phyloP scores from a whole-genome alignment of 2,888 invertebrate genomes.

The Seira sanloemensis region DNA sequence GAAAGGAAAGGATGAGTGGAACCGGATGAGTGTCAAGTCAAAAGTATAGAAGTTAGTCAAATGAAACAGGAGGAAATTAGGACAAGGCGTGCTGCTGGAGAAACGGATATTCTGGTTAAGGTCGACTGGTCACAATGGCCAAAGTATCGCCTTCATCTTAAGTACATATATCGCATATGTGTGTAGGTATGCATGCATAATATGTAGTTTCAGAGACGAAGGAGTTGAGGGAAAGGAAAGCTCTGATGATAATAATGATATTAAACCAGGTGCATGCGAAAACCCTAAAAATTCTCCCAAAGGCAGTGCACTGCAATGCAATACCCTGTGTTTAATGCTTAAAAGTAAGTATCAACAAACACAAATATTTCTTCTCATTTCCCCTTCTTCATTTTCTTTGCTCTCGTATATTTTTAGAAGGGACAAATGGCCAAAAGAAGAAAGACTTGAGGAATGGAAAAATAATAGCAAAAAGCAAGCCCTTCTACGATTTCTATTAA shows the following conservation, averaged over 20 bases:
- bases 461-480: conserved; percentile 41
- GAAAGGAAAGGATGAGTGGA: conserved; percentile 48
- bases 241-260: background rate
- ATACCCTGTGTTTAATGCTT: no score
- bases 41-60: conserved; percentile 48
- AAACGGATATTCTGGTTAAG: conserved; percentile 70
- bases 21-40: conserved; percentile 69
- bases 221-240: background rate
- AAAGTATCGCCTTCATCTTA: background rate
- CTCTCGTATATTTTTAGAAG: background rate
- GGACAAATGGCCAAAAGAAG: conserved; percentile 23
- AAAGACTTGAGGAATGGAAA: background rate
- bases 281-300: background rate
- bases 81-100: conserved; percentile 34
- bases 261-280: conserved; percentile 7
- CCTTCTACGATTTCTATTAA: conserved; percentile 26
- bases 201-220: no score
- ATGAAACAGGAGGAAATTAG: conserved; percentile 65
- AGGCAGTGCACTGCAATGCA: background rate
- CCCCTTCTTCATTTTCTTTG: background rate
- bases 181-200: background rate
- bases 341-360: background rate
- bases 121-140: conserved; percentile 70
- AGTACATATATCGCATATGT: background rate
- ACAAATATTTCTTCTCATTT: background rate